Conservation (phyloP, 2,113 vertebrate genomes). For the Nyctibius bracteatus region DNA sequence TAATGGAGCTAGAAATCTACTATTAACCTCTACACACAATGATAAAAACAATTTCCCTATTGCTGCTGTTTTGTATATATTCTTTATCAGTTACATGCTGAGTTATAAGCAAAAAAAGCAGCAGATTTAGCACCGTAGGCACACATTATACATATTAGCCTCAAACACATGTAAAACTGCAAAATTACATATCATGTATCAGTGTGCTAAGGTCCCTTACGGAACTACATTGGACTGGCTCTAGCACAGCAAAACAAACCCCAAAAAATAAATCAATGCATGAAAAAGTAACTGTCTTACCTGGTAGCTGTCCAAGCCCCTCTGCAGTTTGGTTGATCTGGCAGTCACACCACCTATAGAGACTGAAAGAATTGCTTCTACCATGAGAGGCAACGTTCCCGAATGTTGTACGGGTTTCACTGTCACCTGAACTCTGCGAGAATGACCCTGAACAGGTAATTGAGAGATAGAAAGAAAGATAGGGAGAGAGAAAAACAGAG, state of each 20-base stretch:
- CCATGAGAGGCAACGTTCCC: conserved; percentile 91
- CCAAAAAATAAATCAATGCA: background rate
- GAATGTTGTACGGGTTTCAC: conserved; percentile 93
- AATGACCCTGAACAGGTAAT: conserved; percentile 85
- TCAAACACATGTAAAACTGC: background rate
- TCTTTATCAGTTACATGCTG: background rate
- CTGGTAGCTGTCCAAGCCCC: conserved; percentile 97
- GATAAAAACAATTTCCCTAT: background rate
- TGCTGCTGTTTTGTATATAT: background rate
- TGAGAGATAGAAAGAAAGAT: background rate
- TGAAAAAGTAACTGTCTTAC: conserved; percentile 64
- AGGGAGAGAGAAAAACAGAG: background rate
- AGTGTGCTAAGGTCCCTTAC: background rate
- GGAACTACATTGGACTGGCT: background rate
- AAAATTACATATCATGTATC: background rate
- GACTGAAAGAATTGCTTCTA: conserved; percentile 89
- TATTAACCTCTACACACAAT: background rate
- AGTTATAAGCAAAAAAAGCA: background rate
- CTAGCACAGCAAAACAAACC: background rate
- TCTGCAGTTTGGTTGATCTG: conserved; percentile 90
- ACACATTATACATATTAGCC: background rate
- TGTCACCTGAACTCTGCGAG: conserved; percentile 89
- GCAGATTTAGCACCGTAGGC: background rate
- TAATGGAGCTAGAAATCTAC: background rate
- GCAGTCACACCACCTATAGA: conserved; percentile 92